Evolutionary conservation across 2,888 invertebrate genomes (phyloP).

Genomic region (Branchellion lobata): DNA sequence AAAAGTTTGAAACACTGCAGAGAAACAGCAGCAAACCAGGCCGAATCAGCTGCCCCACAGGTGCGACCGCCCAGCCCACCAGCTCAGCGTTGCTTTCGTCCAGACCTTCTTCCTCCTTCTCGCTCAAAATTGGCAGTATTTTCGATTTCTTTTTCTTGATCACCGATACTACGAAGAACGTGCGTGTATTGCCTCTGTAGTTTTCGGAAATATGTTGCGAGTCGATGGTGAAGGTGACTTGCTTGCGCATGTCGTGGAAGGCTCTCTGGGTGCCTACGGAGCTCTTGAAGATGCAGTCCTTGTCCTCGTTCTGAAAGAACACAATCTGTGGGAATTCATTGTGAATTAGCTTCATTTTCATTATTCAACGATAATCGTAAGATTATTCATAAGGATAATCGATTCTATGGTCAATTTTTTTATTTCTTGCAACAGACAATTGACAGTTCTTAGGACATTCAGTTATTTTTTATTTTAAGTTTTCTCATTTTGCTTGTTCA

Average conservation of each 20-base stretch:
- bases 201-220: constrained; percentile 10
- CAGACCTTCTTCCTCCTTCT: background rate
- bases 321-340: background rate
- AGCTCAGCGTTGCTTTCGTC: background rate
- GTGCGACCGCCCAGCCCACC: background rate
- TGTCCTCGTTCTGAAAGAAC: background rate
- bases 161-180: background rate
- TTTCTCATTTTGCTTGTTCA: no score
- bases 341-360: no score
- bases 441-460: background rate
- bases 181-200: background rate
- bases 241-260: background rate
- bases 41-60: no score
- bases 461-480: no score
- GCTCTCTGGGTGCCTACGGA: background rate
- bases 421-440: background rate
- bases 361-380: no score
- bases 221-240: background rate
- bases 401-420: no score
- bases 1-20: no score
- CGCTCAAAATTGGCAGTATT: background rate
- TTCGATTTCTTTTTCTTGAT: constrained; percentile 1
- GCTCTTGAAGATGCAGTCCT: background rate
- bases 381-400: no score
- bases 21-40: no score